Evolutionary conservation across 2,797 vertebrate genomes (phyloP), one percentile per base, ranked within the genome.

Genomic region (Taeniopygia guttata): DNA sequence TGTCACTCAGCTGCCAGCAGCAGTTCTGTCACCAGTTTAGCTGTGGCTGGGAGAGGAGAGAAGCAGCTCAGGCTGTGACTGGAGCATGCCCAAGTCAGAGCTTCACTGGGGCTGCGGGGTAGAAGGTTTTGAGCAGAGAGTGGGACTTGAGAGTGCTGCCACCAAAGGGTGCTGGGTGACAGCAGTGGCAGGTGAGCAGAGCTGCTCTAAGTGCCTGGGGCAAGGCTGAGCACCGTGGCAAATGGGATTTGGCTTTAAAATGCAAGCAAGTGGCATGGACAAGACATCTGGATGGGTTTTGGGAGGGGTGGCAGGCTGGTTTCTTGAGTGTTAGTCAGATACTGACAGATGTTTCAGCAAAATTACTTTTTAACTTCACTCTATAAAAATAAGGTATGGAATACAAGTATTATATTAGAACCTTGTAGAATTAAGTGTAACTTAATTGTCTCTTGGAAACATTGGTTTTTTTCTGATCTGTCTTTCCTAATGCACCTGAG

Each of bases 61-160:
- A n/a, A 74, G 21, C 64, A 63, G 82, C 87, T 91, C 79, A 32
- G 64, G 52, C 72, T 68, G 72, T 0, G 3, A 21, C 89, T 96
- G 93, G 93, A 94, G 72, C 9, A 7, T 32, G n/a, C 89, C 70
- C 95, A 87, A 91, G 54, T 42, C 62, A 36, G 60, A 66, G 73
- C 73, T 63, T 74, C 7, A 0, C 13, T 40, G 5, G 13, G 36
- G 63, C 75, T 70, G 36, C 0, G 0, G 54, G 38, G 26, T 60
- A 38, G 30, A 63, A 58, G 67, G 7, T n/a, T n/a, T 60, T 46
- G 26, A 32, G 17, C 60, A 52, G 36, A 52, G 36, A 84, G 55
- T 9, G 67, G 1, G 2, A n/a, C 40, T 40, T 14, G 46, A 25
- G 46, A 5, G 26, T 52, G 62, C 34, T 51, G 89, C 78, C 19